Base-by-base conservation (phyloP, 2,113 vertebrate genomes). In the Aepyceros melampus region DNA sequence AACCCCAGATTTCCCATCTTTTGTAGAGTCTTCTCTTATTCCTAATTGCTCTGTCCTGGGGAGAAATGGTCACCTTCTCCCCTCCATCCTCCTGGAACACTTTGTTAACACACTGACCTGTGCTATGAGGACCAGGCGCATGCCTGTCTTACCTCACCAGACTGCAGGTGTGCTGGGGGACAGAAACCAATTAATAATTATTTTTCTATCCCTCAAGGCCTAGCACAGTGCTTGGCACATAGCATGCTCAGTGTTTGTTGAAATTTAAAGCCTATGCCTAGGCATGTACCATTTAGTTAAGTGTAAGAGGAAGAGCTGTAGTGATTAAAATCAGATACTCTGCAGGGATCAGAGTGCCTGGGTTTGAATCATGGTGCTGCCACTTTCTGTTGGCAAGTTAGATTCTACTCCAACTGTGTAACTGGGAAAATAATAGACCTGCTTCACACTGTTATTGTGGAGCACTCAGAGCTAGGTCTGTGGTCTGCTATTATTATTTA, bases 271-370 rank as follows among this genome's bases (percentile, higher is more conserved):
- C 10, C 14, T 58, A 36, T 8, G 43, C 51, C 7, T 45, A 84
- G 19, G 47, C 45, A 47, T 13, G 19, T 81, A 4, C 17, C n/a
- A 19, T 60, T 47, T 11, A 51, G 2, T 67, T 19, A 49, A 74
- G 19, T 89, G 14, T 10, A 25, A 8, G 67, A 51, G 25, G 43
- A 89, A 81, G 33, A 89, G 49, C 51, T 25, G 9, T 8, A 6
- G 7, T 40, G 87, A 94, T 60, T 67, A 83, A 81, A 67, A 96
- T 67, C 51, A 90, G 88, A 36, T 67, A 55, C 17, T 89, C 62
- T 29, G 3, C n/a, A n/a, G n/a, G 84, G 79, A 45, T n/a, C 55
- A 62, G 23, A 71, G 21, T 40, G 51, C 71, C 43, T 19, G 19
- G 11, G 58, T 86, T 10, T 56, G 58, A 89, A 90, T 47, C n/a